phyloP scores from a whole-genome alignment of 2,888 invertebrate species.

The Dryobotodes eremita region DNA sequence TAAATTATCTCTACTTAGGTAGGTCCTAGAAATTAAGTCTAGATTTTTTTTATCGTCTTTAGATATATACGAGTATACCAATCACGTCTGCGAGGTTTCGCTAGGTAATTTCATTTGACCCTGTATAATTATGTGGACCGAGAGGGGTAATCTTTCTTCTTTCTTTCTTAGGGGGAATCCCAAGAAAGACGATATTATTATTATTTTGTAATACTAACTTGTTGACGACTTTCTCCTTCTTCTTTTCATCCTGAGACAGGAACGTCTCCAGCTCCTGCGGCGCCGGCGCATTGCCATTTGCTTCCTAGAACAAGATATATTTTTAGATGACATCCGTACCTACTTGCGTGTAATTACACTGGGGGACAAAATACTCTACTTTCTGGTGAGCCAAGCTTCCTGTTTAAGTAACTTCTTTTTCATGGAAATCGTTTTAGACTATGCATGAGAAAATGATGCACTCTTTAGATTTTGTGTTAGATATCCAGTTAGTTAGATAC shows the following conservation, averaged over 20 bases:
- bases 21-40: neutral
- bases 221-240: constrained; percentile 87
- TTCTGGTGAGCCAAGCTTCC: neutral
- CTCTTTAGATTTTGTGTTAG: neutral
- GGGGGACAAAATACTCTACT: neutral
- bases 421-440: neutral
- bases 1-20: neutral
- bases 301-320: constrained; percentile 77
- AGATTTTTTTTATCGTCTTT: neutral
- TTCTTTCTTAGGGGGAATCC: neutral
- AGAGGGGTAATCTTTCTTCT: neutral
- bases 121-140: neutral
- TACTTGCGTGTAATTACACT: constrained; percentile 1
- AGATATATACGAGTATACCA: too few species aligned
- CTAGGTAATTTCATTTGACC: neutral
- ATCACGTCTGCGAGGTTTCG: neutral
- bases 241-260: constrained; percentile 93
- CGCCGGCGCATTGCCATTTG: constrained; percentile 82
- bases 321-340: constrained; percentile 15
- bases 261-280: constrained; percentile 96
- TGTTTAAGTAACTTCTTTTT: neutral
- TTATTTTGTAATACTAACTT: constrained; percentile 84
- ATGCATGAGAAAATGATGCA: neutral
- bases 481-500: neutral
- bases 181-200: neutral